Percentiles rank a stretch among this genome's conserved stretches.
phyloP scores from a whole-genome alignment of 2,113 vertebrate species.

The Hydropotes inermis region DNA sequence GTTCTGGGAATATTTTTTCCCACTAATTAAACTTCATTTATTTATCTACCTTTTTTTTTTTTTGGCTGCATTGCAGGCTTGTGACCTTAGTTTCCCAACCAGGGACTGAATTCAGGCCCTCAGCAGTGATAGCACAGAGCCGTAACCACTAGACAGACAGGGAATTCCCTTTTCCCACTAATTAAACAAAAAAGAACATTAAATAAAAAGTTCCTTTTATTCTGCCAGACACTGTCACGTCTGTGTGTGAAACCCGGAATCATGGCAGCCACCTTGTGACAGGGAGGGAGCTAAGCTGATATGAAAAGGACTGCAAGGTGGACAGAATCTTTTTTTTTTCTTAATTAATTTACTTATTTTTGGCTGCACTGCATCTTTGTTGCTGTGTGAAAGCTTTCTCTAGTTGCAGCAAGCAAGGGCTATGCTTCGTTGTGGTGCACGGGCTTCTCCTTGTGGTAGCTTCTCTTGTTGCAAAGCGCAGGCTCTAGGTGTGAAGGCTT shows the following conservation, averaged over 20 bases:
- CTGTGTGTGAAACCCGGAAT: background rate
- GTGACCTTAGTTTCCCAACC: background rate
- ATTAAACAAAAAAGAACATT: background rate
- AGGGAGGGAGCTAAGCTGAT: background rate
- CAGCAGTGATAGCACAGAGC: background rate
- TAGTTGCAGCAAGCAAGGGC: background rate
- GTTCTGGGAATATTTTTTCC: background rate
- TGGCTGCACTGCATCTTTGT: background rate
- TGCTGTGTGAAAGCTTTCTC: background rate
- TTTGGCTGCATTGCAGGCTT: background rate
- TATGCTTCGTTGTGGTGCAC: background rate
- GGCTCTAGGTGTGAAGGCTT: background rate
- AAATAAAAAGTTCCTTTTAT: background rate
- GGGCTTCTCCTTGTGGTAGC: background rate
- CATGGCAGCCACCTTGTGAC: background rate
- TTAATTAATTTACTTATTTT: background rate
- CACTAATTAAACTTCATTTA: background rate
- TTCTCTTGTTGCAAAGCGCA: background rate
- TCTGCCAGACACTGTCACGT: background rate
- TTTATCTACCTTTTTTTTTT: background rate
- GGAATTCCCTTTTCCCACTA: background rate
- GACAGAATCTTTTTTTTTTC: background rate
- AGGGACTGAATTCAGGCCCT: background rate
- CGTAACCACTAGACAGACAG: background rate
- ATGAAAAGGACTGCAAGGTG: background rate